phyloP scores from a whole-genome alignment of 1,140 invertebrate species.

The Cyrtorhinus lividipennis region DNA sequence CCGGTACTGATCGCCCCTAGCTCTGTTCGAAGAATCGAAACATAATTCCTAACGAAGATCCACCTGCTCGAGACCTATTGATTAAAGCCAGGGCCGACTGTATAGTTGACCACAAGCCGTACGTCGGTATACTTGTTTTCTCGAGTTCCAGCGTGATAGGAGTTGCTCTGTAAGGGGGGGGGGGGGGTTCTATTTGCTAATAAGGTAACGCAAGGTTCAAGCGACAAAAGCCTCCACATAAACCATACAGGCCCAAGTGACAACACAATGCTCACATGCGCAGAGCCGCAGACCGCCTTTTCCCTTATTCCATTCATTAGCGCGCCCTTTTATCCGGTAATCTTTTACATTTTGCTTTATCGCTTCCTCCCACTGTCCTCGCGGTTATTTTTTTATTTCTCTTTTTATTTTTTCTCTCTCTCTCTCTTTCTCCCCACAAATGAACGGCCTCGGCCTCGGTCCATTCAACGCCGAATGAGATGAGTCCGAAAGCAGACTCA shows the following conservation, averaged over 20 bases:
- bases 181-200: slow-evolving; percentile 4
- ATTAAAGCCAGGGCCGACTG: too few relatives aligned
- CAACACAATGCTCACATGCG: slow-evolving; percentile 5
- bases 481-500: too few relatives aligned
- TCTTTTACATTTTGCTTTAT: slow-evolving; percentile 9
- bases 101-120: too few relatives aligned
- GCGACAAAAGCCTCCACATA: slow-evolving; percentile 9
- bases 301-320: slow-evolving; percentile 13
- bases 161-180: neutral
- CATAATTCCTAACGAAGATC: too few relatives aligned
- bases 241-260: slow-evolving; percentile 1
- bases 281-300: slow-evolving; percentile 22
- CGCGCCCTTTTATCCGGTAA: neutral
- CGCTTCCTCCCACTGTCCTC: slow-evolving; percentile 1
- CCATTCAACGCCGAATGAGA: too few relatives aligned
- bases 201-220: neutral
- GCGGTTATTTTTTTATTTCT: neutral
- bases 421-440: too few relatives aligned
- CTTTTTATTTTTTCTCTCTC: slow-evolving; percentile 18
- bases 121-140: too few relatives aligned
- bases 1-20: too few relatives aligned
- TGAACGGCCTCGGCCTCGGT: too few relatives aligned
- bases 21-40: too few relatives aligned
- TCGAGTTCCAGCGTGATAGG: too few relatives aligned
- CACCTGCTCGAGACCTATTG: too few relatives aligned